These are phyloP conservation scores for Passerculus sandwichensis DNA, from an alignment of 2,797 vertebrate genomes.

Conservation along the genomic window DNA sequence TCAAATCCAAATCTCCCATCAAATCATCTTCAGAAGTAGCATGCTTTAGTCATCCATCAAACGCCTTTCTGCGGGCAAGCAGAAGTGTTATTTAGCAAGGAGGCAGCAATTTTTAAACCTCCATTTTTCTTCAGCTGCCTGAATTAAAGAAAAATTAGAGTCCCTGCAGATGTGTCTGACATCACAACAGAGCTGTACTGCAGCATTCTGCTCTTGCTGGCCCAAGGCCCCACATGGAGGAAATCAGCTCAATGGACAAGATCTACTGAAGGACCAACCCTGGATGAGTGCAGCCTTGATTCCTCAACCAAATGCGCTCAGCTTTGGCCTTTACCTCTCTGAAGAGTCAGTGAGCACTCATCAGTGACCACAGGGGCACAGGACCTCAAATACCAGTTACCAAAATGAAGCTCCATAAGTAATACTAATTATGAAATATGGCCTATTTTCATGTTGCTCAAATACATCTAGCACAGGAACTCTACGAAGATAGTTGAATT, in stretches of 20 bases:
- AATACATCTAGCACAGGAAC: not conserved
- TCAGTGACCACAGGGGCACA: not conserved
- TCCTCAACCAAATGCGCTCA: not conserved
- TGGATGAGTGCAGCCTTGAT: not conserved
- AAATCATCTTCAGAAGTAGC: constrained; percentile 12
- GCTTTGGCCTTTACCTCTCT: not conserved
- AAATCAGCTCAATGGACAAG: not conserved
- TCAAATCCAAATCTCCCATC: constrained; percentile 4
- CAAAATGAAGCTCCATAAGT: not conserved
- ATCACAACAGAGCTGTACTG: not conserved
- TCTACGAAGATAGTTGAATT: not conserved
- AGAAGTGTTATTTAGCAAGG: not conserved
- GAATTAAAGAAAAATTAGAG: not conserved
- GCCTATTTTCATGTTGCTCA: not conserved
- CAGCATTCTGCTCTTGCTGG: not conserved
- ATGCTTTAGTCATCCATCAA: not conserved
- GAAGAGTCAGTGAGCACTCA: not conserved
- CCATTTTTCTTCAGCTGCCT: not conserved
- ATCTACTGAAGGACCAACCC: not conserved
- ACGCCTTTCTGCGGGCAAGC: not conserved
- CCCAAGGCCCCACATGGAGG: not conserved
- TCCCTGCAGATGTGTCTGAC: not conserved
- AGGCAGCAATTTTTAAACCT: constrained; percentile 13
- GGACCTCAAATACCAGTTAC: not conserved
- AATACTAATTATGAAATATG: not conserved